A percentile compares a stretch with the other conserved stretches of the same genome.
These are phyloP conservation scores for Drosophila parabipectinata DNA, from an alignment of 1,140 invertebrate species.

Conservation along the genomic window DNA sequence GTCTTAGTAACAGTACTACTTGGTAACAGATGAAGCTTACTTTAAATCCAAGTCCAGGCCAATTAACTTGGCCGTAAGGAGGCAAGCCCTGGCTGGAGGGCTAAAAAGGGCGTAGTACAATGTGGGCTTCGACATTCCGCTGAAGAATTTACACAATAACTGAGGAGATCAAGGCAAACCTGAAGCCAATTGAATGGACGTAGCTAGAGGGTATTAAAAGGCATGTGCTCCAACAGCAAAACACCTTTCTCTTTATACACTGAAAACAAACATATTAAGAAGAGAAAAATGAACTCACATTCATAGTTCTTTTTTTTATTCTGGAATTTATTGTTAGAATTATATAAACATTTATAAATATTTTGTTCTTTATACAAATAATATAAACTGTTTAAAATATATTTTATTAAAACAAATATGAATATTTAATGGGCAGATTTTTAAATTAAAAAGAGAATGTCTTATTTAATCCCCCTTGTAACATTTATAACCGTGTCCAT, in stretches of 20 bases:
- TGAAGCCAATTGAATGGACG: slow-evolving; percentile 7
- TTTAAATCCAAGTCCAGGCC: slow-evolving; percentile 84
- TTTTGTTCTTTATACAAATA: too few relatives aligned
- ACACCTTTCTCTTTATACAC: background rate
- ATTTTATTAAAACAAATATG: too few relatives aligned
- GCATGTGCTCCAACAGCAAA: background rate
- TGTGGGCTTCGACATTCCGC: slow-evolving; percentile 62
- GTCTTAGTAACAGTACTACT: background rate
- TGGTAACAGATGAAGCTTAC: slow-evolving; percentile 54
- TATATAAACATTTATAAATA: background rate
- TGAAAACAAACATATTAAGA: background rate
- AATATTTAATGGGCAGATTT: too few relatives aligned
- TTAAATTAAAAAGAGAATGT: too few relatives aligned
- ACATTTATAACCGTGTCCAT: background rate
- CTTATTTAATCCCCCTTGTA: background rate
- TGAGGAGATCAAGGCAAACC: slow-evolving; percentile 27
- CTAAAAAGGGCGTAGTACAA: slow-evolving; percentile 85
- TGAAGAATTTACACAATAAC: slow-evolving; percentile 19
- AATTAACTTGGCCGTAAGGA: slow-evolving; percentile 84
- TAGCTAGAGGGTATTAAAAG: background rate
- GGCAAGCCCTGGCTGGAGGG: slow-evolving; percentile 84
- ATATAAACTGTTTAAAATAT: too few relatives aligned
- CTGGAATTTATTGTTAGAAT: background rate
- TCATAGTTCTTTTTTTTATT: background rate
- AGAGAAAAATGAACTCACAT: background rate